Evolutionary conservation across 1,140 invertebrate genomes (phyloP).

Genomic region (Achatina immaculata): DNA sequence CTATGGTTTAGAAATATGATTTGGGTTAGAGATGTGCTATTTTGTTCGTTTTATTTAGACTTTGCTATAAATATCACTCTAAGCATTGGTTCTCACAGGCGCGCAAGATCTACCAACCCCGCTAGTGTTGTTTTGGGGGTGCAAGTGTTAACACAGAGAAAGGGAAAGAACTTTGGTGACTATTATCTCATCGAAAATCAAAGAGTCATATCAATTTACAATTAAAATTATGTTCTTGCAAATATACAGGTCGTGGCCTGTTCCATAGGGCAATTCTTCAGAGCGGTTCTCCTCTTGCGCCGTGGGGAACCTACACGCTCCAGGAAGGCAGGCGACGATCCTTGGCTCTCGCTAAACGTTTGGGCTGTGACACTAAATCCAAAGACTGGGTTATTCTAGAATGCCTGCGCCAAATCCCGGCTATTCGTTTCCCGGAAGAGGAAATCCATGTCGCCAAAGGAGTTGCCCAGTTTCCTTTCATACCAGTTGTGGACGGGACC

Average conservation of each 20-base stretch:
- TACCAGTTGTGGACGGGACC: slow-evolving; percentile 91
- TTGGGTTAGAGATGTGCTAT: too few species aligned
- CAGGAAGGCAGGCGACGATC: slow-evolving; percentile 72
- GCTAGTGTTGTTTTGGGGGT: too few species aligned
- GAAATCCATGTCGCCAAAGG: slow-evolving; percentile 86
- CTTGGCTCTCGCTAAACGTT: slow-evolving; percentile 40
- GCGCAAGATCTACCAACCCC: too few species aligned
- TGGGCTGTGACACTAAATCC: slow-evolving; percentile 73
- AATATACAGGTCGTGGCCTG: slow-evolving; percentile 76
- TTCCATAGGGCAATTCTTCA: slow-evolving; percentile 84
- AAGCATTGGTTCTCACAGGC: too few species aligned
- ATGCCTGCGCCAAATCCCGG: slow-evolving; percentile 81
- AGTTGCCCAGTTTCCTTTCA: slow-evolving; percentile 84
- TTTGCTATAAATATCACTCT: too few species aligned
- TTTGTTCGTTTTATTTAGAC: too few species aligned
- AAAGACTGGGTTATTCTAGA: slow-evolving; percentile 77
- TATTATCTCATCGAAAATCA: not conserved
- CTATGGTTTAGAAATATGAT: too few species aligned
- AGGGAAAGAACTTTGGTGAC: not conserved
- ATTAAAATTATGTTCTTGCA: not conserved
- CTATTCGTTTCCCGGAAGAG: slow-evolving; percentile 83
- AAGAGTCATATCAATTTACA: not conserved
- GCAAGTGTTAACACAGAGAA: not conserved
- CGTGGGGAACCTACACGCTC: slow-evolving; percentile 90
- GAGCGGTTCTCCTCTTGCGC: slow-evolving; percentile 79